Evolutionary conservation across 2,888 invertebrate genomes (phyloP).

Genomic region (Agrochola lota): DNA sequence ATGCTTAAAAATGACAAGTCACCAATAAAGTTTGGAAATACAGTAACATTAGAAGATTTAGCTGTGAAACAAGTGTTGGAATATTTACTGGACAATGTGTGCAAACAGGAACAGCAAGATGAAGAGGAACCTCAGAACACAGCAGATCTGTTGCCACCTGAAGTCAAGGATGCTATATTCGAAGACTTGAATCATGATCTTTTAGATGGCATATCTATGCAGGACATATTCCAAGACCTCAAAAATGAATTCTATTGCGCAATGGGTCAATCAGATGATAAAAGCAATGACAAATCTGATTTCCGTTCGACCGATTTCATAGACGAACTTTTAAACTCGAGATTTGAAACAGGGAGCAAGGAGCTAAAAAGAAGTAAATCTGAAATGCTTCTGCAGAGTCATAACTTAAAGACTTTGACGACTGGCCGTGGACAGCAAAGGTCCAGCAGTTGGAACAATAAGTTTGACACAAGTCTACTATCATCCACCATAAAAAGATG

Average conservation of each 20-base stretch:
- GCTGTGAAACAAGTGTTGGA: slow-evolving; percentile 91
- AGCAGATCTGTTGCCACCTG: slow-evolving; percentile 95
- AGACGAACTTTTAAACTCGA: slow-evolving; percentile 90
- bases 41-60: slow-evolving; percentile 88
- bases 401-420: slow-evolving; percentile 87
- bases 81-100: slow-evolving; percentile 90
- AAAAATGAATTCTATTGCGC: slow-evolving; percentile 91
- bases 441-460: slow-evolving; percentile 93
- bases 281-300: slow-evolving; percentile 86
- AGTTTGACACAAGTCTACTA: slow-evolving; percentile 91
- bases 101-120: slow-evolving; percentile 92
- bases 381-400: slow-evolving; percentile 90
- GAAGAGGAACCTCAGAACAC: slow-evolving; percentile 95
- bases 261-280: slow-evolving; percentile 85
- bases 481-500: slow-evolving; percentile 92
- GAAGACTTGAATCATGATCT: slow-evolving; percentile 96
- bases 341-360: slow-evolving; percentile 87
- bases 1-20: slow-evolving; percentile 87
- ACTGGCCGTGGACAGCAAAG: slow-evolving; percentile 91
- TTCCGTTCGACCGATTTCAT: slow-evolving; percentile 89
- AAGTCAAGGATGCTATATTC: slow-evolving; percentile 96
- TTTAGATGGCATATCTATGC: slow-evolving; percentile 95
- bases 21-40: slow-evolving; percentile 86
- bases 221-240: slow-evolving; percentile 95
- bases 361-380: slow-evolving; percentile 92